Percentiles rank a stretch among this genome's conserved stretches.
These are phyloP conservation scores for Lathamus discolor DNA, from an alignment of 2,113 vertebrate species.

Conservation along the genomic window DNA sequence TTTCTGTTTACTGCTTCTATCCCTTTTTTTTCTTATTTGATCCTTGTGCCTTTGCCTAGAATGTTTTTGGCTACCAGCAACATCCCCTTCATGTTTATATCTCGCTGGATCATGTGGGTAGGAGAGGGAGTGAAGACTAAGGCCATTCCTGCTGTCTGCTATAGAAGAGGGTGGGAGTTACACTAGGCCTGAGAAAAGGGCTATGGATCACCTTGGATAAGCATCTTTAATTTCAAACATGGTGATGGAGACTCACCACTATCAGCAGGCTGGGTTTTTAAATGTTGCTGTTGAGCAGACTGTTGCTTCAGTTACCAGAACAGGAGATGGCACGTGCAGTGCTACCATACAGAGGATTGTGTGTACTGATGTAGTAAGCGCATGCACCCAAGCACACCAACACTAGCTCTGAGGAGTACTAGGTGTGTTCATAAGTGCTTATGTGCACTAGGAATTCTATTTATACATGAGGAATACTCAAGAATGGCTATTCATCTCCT, in stretches of 20 bases:
- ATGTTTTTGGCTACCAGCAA: background rate
- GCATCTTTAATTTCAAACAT: background rate
- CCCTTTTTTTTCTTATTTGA: background rate
- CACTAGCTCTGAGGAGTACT: background rate
- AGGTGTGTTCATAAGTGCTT: background rate
- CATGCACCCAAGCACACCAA: background rate
- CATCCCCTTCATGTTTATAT: background rate
- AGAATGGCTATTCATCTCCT: background rate
- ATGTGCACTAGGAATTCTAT: background rate
- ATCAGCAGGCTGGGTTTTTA: background rate
- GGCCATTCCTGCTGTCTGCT: background rate
- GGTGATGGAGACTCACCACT: background rate
- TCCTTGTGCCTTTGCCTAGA: background rate
- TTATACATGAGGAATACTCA: background rate
- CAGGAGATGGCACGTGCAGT: background rate
- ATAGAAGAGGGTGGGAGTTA: background rate
- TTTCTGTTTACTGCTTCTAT: background rate
- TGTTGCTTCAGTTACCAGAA: background rate
- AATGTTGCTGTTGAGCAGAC: background rate
- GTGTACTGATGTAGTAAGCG: background rate
- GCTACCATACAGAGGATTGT: background rate
- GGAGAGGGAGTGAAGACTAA: background rate
- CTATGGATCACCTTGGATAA: background rate
- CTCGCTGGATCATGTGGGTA: background rate
- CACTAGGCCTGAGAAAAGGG: background rate